Conservation (phyloP, 2,888 invertebrate genomes). For the Pristionchus mayeri region DNA sequence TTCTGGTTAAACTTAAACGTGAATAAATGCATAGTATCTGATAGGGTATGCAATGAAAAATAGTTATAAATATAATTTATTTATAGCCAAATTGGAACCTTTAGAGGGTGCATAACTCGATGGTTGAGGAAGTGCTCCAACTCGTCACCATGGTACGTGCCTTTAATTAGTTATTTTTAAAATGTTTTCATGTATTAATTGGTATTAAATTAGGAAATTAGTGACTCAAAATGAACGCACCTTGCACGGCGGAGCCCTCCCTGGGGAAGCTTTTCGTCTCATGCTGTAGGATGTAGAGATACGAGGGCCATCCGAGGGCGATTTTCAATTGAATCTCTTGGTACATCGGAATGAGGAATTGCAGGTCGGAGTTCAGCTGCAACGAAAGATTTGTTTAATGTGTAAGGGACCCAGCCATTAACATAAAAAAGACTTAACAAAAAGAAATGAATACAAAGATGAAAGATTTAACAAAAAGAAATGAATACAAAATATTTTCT, state of each 20-base stretch:
- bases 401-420: too few relatives aligned
- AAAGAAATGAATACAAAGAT: too few relatives aligned
- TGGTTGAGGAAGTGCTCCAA: background rate
- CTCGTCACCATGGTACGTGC: constrained; percentile 42
- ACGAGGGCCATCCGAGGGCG: constrained; percentile 28
- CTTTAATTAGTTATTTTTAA: background rate
- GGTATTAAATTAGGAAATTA: too few relatives aligned
- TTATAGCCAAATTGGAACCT: constrained; percentile 12
- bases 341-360: constrained; percentile 62
- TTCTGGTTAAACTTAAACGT: too few relatives aligned
- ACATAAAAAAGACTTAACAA: too few relatives aligned
- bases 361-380: constrained; percentile 63
- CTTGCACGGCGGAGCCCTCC: background rate
- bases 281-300: constrained; percentile 38
- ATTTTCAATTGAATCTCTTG: constrained; percentile 63
- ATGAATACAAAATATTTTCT: too few relatives aligned
- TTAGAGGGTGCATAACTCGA: background rate
- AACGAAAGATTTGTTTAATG: background rate
- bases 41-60: background rate
- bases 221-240: background rate
- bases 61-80: background rate
- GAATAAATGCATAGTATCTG: background rate
- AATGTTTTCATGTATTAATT: background rate
- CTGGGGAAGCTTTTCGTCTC: background rate
- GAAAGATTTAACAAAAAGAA: too few relatives aligned